A percentile compares a stretch with the other conserved stretches of the same genome.
Evolutionary conservation across 2,888 invertebrate genomes (phyloP).

Genomic region (Chirona hameri): DNA sequence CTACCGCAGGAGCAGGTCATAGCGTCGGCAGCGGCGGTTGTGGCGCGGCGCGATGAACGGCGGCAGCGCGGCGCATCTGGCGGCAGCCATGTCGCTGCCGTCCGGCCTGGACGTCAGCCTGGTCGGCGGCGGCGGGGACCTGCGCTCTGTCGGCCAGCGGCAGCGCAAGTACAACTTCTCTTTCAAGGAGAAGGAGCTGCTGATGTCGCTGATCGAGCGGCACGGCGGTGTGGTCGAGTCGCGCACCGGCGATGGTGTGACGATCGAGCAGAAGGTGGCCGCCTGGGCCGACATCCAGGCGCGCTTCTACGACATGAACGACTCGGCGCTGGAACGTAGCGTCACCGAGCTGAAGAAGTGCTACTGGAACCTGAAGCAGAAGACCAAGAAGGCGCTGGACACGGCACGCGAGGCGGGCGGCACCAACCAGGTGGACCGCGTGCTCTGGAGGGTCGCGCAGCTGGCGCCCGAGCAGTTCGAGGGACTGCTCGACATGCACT

Average conservation of each 20-base stretch:
- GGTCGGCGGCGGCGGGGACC: not conserved
- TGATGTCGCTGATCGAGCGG: slow-evolving; percentile 25
- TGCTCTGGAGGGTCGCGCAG: slow-evolving; percentile 27
- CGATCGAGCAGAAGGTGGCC: slow-evolving; percentile 22
- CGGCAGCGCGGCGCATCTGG: not conserved
- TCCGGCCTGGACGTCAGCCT: slow-evolving; percentile 24
- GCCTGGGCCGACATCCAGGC: slow-evolving; percentile 25
- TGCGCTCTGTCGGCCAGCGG: not conserved
- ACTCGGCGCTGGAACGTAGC: not conserved
- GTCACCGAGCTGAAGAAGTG: slow-evolving; percentile 30
- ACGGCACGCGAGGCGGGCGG: slow-evolving; percentile 5
- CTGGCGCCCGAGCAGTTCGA: slow-evolving; percentile 30
- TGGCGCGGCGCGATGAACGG: not conserved
- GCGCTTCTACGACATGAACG: slow-evolving; percentile 23
- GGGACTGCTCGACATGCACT: not conserved
- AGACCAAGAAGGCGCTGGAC: slow-evolving; percentile 30
- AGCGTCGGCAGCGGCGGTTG: no score
- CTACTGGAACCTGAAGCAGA: slow-evolving; percentile 31
- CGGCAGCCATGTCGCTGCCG: slow-evolving; percentile 1
- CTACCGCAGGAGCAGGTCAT: no score
- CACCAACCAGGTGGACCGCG: slow-evolving; percentile 6
- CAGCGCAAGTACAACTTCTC: slow-evolving; percentile 30
- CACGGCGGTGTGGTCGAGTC: slow-evolving; percentile 30
- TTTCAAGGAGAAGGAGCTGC: slow-evolving; percentile 5
- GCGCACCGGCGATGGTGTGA: slow-evolving; percentile 24